Evolutionary conservation across 2,113 vertebrate species (phyloP).

Genomic region (Dendrocopos noguchii): DNA sequence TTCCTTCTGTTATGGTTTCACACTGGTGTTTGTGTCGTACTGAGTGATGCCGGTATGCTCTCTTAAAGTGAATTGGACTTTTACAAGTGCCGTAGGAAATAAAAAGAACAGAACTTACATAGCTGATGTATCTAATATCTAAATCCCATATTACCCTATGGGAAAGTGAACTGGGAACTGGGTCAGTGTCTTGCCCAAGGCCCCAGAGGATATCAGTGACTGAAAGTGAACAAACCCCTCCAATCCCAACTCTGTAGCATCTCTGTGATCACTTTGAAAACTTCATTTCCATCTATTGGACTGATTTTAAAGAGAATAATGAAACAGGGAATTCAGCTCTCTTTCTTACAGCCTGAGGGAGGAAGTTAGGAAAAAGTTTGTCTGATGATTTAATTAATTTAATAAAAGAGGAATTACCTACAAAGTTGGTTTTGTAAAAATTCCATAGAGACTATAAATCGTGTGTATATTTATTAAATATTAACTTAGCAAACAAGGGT

Average conservation of each 20-base stretch:
- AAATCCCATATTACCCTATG: not conserved
- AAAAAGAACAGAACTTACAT: not conserved
- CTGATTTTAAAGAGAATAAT: slow-evolving; percentile 19
- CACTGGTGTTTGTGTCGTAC: not conserved
- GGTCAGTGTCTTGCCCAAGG: not conserved
- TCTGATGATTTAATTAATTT: slow-evolving; percentile 26
- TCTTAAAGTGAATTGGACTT: not conserved
- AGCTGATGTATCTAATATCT: not conserved
- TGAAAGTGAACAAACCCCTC: accelerated
- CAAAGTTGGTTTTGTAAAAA: not conserved
- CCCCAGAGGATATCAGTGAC: not conserved
- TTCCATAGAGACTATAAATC: not conserved
- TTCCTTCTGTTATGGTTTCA: not conserved
- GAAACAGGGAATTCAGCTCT: not conserved
- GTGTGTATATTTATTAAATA: not conserved
- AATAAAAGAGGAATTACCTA: slow-evolving; percentile 7
- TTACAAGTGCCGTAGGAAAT: not conserved
- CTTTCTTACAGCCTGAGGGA: not conserved
- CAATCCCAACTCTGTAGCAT: not conserved
- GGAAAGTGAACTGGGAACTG: not conserved
- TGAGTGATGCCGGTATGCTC: not conserved
- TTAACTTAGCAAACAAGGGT: not conserved
- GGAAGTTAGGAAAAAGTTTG: not conserved
- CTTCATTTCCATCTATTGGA: slow-evolving; percentile 27
- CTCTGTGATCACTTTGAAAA: not conserved